phyloP scores from a whole-genome alignment of 37 sponge, comb jelly and placozoan species.

The Cladorhizidae sp. region DNA sequence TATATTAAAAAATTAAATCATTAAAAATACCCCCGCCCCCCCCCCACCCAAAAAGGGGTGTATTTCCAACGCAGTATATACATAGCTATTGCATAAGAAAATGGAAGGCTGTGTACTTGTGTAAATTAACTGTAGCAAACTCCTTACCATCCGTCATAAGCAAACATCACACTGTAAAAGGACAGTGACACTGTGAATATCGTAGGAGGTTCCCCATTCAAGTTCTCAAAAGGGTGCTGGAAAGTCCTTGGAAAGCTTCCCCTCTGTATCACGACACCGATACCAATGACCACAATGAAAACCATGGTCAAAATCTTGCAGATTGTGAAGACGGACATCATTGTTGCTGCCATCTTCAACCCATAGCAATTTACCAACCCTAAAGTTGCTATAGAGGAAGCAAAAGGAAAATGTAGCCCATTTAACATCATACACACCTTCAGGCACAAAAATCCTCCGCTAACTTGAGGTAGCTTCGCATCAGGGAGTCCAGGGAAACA shows the following conservation, averaged over 20 bases:
- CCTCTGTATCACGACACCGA: conserved; percentile 13
- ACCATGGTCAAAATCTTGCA: conserved; percentile 55
- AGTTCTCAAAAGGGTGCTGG: conserved; percentile 4
- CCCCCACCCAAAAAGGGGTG: no score
- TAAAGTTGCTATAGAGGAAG: conserved; percentile 27
- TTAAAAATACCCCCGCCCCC: no score
- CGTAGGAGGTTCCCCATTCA: background rate
- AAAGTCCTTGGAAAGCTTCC: background rate
- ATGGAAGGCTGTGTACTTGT: no score
- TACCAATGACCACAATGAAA: conserved; percentile 58
- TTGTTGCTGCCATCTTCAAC: conserved; percentile 31
- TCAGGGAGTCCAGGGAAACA: background rate
- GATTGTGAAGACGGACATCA: conserved; percentile 29
- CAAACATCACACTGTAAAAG: conserved; percentile 71
- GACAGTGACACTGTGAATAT: conserved; percentile 44
- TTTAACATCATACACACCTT: no score
- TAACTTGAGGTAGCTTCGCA: no score
- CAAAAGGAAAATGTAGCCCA: background rate
- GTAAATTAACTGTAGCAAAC: no score
- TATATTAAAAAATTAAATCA: background rate
- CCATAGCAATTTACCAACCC: conserved; percentile 44
- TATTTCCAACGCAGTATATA: background rate
- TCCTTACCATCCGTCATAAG: conserved; percentile 85
- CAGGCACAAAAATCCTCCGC: no score
- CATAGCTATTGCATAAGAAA: no score